Evolutionary conservation across 2,797 vertebrate genomes (phyloP).

Genomic region (Gymnocypris eckloni): DNA sequence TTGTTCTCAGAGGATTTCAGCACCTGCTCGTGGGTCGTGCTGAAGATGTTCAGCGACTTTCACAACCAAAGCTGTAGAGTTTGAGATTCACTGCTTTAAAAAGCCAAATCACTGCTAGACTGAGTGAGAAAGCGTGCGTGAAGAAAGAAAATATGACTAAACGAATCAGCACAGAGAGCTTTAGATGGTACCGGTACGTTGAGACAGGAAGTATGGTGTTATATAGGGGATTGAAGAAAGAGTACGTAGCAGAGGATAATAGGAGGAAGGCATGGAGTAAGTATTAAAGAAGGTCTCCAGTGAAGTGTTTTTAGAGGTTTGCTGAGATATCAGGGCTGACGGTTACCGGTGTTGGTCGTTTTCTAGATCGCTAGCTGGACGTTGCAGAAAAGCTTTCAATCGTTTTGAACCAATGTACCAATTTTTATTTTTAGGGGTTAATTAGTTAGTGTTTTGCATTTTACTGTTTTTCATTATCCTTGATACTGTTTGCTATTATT

Average conservation of each 20-base stretch:
- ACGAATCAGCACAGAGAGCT: slow-evolving; percentile 3
- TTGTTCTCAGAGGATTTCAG: slow-evolving; percentile 38
- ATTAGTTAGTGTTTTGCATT: slow-evolving; percentile 64
- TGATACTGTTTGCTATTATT: slow-evolving; percentile 64
- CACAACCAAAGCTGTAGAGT: slow-evolving; percentile 59
- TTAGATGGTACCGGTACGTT: slow-evolving; percentile 45
- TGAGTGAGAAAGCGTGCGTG: slow-evolving; percentile 12
- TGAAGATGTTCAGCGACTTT: slow-evolving; percentile 30
- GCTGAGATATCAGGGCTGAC: not conserved
- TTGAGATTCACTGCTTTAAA: slow-evolving; percentile 42
- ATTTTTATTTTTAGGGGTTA: slow-evolving; percentile 35
- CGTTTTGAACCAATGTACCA: slow-evolving; percentile 69
- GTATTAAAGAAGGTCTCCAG: slow-evolving; percentile 41
- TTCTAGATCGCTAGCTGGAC: slow-evolving; percentile 57
- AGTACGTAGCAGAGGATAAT: slow-evolving; percentile 37
- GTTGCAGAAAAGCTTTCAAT: slow-evolving; percentile 72
- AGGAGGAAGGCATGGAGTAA: slow-evolving; percentile 16
- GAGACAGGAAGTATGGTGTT: slow-evolving; percentile 54
- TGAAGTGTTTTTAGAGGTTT: slow-evolving; percentile 30
- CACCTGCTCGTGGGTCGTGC: slow-evolving; percentile 3
- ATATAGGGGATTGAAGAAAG: slow-evolving; percentile 51
- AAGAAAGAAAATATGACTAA: not conserved
- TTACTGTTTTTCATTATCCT: slow-evolving; percentile 52
- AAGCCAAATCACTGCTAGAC: slow-evolving; percentile 72
- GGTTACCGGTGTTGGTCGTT: not conserved